phyloP scores from a whole-genome alignment of 2,797 vertebrate genomes.

The Mormyrus proboscirostris region DNA sequence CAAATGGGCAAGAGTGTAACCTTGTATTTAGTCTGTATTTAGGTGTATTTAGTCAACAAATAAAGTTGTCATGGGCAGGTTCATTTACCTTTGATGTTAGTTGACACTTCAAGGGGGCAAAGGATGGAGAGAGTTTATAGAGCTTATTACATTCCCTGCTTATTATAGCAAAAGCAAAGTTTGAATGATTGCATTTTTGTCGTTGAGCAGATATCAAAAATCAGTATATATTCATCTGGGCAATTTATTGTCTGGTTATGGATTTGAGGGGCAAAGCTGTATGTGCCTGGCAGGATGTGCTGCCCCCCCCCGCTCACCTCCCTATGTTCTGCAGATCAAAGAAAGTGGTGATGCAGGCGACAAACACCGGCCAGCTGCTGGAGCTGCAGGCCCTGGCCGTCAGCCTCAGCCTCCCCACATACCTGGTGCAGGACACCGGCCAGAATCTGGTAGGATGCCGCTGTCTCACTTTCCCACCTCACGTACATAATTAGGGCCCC shows the following conservation, averaged over 20 bases:
- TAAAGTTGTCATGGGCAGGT: neutral
- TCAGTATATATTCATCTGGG: neutral
- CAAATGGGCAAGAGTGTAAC: neutral
- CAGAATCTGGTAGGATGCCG: constrained; percentile 65
- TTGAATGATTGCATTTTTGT: neutral
- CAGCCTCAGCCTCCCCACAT: constrained; percentile 69
- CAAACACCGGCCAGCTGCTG: constrained; percentile 66
- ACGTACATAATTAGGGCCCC: neutral
- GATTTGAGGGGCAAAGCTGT: neutral
- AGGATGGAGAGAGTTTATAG: neutral
- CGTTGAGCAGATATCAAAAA: neutral
- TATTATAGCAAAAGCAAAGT: neutral
- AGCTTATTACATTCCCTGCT: neutral
- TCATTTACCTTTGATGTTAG: neutral
- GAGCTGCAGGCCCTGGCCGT: constrained; percentile 73
- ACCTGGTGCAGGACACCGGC: constrained; percentile 73
- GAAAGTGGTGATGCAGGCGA: constrained; percentile 74
- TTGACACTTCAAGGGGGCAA: neutral
- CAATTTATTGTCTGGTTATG: neutral
- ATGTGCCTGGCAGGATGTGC: neutral
- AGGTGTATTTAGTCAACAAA: neutral
- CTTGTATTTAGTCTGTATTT: too few species aligned
- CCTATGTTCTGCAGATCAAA: constrained; percentile 56
- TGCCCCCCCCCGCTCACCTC: neutral
- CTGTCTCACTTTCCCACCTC: neutral